These are phyloP conservation scores for Rhinoptilus africanus DNA, from an alignment of 2,113 vertebrate species.

Conservation along the genomic window DNA sequence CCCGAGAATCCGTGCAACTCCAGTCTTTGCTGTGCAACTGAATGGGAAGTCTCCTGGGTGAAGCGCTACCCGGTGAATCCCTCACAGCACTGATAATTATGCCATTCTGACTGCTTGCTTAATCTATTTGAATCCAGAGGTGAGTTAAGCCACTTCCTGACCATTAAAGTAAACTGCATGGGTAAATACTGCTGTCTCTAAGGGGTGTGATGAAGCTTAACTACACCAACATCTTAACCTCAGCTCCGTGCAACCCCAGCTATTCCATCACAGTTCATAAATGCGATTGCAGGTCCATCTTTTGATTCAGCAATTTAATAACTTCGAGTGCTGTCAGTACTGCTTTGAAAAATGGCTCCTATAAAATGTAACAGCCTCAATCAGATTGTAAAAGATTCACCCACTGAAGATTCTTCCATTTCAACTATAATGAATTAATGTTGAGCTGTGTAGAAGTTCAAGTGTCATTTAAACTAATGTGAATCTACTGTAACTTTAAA, in stretches of 20 bases:
- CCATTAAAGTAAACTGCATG: conserved; percentile 76
- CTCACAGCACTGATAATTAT: conserved; percentile 66
- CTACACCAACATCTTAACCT: conserved; percentile 74
- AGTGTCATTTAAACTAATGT: conserved; percentile 91
- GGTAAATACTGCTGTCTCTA: conserved; percentile 76
- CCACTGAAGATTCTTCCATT: conserved; percentile 82
- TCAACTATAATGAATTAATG: conserved; percentile 95
- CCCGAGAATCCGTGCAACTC: not conserved
- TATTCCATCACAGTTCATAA: conserved; percentile 79
- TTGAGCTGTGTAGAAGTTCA: conserved; percentile 91
- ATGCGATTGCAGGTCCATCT: conserved; percentile 76
- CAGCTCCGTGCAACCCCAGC: conserved; percentile 55
- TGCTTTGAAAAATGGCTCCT: conserved; percentile 96
- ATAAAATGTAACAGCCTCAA: conserved; percentile 99
- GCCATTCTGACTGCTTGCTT: conserved; percentile 71
- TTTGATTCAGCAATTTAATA: conserved; percentile 97
- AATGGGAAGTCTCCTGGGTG: conserved; percentile 59
- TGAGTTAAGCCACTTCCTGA: conserved; percentile 78
- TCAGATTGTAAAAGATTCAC: conserved; percentile 92
- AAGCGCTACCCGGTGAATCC: conserved; percentile 53
- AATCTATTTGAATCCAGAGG: conserved; percentile 78
- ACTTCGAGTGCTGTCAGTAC: conserved; percentile 96
- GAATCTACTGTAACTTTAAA: conserved; percentile 74
- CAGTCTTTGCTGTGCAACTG: conserved; percentile 31
- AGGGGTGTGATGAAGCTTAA: conserved; percentile 72